A percentile compares a stretch with the other conserved stretches of the same genome.
phyloP scores from a whole-genome alignment of 2,113 vertebrate species.

The Pelecanoides urinatrix region DNA sequence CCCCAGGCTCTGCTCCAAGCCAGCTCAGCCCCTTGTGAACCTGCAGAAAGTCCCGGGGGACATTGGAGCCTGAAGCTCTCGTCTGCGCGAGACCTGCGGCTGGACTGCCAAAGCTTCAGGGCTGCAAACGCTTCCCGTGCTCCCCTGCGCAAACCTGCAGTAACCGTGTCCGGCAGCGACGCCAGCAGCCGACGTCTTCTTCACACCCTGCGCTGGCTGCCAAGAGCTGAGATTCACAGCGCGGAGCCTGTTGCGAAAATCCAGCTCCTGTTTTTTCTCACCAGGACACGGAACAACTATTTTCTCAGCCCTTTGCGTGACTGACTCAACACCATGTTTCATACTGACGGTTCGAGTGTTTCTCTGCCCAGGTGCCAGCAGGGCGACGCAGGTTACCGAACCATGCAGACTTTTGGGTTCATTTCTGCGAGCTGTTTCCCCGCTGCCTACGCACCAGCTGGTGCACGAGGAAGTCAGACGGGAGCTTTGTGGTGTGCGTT shows the following conservation, averaged over 20 bases:
- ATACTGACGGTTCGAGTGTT: accelerated
- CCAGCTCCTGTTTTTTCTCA: background rate
- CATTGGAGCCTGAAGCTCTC: accelerated
- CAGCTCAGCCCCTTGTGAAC: background rate
- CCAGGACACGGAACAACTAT: background rate
- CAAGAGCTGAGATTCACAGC: background rate
- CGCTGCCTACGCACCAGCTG: background rate
- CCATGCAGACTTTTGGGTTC: background rate
- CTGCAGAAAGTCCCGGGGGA: background rate
- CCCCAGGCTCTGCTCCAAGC: background rate
- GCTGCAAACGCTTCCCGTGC: accelerated
- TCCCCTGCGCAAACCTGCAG: no score
- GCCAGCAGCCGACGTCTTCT: accelerated
- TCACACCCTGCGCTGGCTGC: background rate
- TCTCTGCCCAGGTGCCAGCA: background rate
- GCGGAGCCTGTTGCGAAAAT: background rate
- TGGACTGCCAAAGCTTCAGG: accelerated
- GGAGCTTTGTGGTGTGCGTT: accelerated
- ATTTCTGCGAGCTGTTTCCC: background rate
- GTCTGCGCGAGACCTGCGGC: accelerated
- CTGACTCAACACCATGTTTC: background rate
- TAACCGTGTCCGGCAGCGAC: accelerated
- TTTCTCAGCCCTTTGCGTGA: background rate
- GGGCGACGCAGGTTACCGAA: background rate
- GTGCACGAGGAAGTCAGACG: background rate